Evolutionary conservation across 2,888 invertebrate species (phyloP).

Genomic region (Diarsia dahlii): DNA sequence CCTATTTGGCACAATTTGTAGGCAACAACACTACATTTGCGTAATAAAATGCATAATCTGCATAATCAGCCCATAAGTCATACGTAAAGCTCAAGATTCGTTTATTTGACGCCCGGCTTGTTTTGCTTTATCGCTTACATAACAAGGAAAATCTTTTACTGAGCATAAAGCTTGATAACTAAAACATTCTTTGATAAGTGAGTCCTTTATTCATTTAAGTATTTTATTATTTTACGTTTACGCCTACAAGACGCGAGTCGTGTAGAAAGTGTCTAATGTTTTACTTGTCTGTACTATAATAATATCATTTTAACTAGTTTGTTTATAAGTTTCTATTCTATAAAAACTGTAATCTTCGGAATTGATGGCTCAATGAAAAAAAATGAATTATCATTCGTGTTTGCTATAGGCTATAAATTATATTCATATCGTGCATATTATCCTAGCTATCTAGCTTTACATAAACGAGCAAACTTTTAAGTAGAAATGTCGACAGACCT

Average conservation of each 20-base stretch:
- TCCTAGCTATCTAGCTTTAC: background rate
- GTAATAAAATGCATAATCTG: constrained; percentile 79
- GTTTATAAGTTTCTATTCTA: too few relatives aligned
- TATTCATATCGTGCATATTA: too few relatives aligned
- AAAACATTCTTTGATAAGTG: constrained; percentile 63
- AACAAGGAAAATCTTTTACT: constrained; percentile 63
- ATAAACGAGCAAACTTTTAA: constrained; percentile 35
- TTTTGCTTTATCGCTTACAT: constrained; percentile 41
- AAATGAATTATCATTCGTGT: too few relatives aligned
- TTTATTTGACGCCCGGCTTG: constrained; percentile 67
- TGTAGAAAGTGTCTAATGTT: background rate
- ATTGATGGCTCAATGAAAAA: too few relatives aligned
- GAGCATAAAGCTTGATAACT: constrained; percentile 52
- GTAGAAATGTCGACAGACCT: constrained; percentile 68
- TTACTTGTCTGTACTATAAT: too few relatives aligned
- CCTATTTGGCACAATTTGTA: constrained; percentile 82
- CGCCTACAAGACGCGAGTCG: background rate
- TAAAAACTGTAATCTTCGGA: too few relatives aligned
- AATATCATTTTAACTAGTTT: too few relatives aligned
- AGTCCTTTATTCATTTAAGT: constrained; percentile 13
- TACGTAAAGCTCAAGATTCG: constrained; percentile 68
- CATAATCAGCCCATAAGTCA: constrained; percentile 83
- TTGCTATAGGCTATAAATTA: too few relatives aligned
- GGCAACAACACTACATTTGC: constrained; percentile 75
- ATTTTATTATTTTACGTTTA: constrained; percentile 10